phyloP scores from a whole-genome alignment of 2,113 vertebrate species.

The Serinus canaria region DNA sequence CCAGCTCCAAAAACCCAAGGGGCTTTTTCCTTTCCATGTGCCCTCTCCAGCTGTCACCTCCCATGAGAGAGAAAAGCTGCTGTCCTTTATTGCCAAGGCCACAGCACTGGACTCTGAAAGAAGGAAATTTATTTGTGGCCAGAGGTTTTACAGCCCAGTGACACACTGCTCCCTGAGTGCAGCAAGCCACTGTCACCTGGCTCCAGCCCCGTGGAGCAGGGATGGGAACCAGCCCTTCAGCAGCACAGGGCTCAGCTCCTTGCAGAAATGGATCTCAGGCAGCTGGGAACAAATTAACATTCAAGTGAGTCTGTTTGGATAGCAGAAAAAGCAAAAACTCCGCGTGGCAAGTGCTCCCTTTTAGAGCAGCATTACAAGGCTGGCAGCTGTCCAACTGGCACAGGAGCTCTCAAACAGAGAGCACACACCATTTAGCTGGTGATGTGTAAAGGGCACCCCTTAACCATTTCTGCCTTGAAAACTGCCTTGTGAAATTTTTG shows the following conservation, averaged over 20 bases:
- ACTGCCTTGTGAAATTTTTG: background rate
- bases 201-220: background rate
- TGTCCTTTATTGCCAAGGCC: background rate
- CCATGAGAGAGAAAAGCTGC: background rate
- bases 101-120: background rate
- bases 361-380: background rate
- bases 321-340: slow-evolving; percentile 19
- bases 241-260: background rate
- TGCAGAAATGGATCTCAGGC: background rate
- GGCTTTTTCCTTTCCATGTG: background rate
- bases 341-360: background rate
- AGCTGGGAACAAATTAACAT: background rate
- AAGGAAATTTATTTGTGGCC: background rate
- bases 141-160: rapidly evolving
- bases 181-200: rapidly evolving
- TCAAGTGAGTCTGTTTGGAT: slow-evolving; percentile 16
- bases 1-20: background rate
- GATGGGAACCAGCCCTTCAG: background rate
- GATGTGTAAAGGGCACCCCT: slow-evolving; percentile 35
- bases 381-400: slow-evolving; percentile 43
- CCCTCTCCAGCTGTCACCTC: background rate
- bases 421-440: slow-evolving; percentile 24
- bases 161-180: background rate
- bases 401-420: background rate
- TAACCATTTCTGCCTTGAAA: slow-evolving; percentile 14